phyloP scores from a whole-genome alignment of 2,888 invertebrate genomes.

The Tenthredo amoena region DNA sequence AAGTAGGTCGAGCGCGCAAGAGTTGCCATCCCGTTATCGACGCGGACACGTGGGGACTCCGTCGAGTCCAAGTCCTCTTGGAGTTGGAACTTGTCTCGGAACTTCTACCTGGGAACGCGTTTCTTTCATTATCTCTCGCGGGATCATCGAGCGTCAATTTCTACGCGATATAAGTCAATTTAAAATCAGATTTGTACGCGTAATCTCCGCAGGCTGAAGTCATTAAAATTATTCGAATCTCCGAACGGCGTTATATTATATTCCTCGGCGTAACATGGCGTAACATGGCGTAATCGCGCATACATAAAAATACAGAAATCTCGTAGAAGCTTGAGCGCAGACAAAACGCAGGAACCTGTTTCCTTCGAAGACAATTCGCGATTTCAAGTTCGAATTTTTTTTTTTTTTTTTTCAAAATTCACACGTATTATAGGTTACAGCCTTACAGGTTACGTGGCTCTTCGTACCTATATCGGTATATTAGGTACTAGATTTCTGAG shows the following conservation, averaged over 20 bases:
- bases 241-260: not conserved
- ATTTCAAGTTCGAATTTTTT: not conserved
- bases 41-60: slow-evolving; percentile 41
- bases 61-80: slow-evolving; percentile 32
- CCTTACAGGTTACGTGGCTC: not conserved
- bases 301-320: not conserved
- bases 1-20: slow-evolving; percentile 52
- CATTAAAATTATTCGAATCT: not conserved
- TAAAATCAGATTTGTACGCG: not conserved
- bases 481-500: not conserved
- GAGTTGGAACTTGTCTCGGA: slow-evolving; percentile 9
- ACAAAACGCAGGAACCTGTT: slow-evolving; percentile 1
- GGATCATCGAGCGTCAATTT: not conserved
- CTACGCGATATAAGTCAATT: not conserved
- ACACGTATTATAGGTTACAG: not conserved
- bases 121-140: not conserved
- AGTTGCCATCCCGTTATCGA: slow-evolving; percentile 52
- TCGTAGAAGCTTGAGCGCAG: not conserved
- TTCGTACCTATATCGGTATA: not conserved
- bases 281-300: slow-evolving; percentile 23
- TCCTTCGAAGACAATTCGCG: not conserved
- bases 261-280: not conserved
- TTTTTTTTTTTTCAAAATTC: not conserved
- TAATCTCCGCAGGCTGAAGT: not conserved
- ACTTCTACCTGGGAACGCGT: not conserved